These are phyloP conservation scores for Anoplophora glabripennis DNA, from an alignment of 1,140 invertebrate species.

Conservation along the genomic window DNA sequence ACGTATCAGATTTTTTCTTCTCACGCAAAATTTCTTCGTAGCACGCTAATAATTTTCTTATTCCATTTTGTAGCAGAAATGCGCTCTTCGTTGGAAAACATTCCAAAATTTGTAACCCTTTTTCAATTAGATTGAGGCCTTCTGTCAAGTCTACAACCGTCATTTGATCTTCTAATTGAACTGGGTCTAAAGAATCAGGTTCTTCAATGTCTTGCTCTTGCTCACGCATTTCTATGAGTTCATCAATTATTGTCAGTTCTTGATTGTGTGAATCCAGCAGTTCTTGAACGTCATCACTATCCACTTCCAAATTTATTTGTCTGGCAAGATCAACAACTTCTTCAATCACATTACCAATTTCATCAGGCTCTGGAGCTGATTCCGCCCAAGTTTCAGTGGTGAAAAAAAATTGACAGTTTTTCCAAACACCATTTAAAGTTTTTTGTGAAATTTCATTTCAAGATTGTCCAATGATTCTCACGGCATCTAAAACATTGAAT, in stretches of 20 bases:
- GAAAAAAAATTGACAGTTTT: constrained; percentile 20
- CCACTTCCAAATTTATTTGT: constrained; percentile 19
- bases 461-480: constrained; percentile 30
- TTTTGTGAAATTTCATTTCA: constrained; percentile 9
- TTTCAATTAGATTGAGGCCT: too few relatives aligned
- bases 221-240: too few relatives aligned
- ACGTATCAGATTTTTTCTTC: too few relatives aligned
- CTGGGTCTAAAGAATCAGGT: too few relatives aligned
- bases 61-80: too few relatives aligned
- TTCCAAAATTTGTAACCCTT: too few relatives aligned
- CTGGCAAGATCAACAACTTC: constrained; percentile 2
- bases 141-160: too few relatives aligned
- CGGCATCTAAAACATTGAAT: not conserved
- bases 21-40: too few relatives aligned
- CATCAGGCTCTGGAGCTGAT: constrained; percentile 7
- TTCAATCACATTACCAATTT: constrained; percentile 15
- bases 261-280: constrained; percentile 21
- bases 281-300: constrained; percentile 21
- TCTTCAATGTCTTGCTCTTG: too few relatives aligned
- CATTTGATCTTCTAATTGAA: too few relatives aligned
- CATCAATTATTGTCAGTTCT: constrained; percentile 18
- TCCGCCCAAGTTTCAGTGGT: not conserved
- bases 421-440: constrained; percentile 20
- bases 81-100: too few relatives aligned
- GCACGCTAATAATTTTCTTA: too few relatives aligned